Base-by-base conservation (phyloP, 2,888 invertebrate genomes). In the Pharmacophagus antenor region DNA sequence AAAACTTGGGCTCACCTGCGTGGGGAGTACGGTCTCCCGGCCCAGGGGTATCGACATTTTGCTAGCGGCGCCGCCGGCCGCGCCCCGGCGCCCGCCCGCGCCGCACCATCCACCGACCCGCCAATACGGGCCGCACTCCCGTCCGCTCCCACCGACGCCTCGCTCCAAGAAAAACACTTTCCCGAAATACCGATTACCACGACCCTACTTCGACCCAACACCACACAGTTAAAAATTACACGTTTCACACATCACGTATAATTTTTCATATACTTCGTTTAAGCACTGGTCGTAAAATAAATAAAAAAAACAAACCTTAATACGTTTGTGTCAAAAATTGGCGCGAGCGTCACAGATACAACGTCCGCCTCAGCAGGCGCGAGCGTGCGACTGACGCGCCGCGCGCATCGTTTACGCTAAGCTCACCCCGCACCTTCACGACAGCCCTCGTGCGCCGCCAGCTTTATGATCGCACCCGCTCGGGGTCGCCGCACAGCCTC, bases 21-120 rank as follows among this genome's bases (percentile, higher is more conserved):
- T 82, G 72, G 90, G 86, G 77, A 90, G 85, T 71, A 85, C 86
- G 66, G 88, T 86, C 75, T 91, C 91, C 87, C 91, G 84, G 82
- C 81, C 82, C 73, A 88, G 82, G 84, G 91, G 89, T 89, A 91
- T 90, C 85, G 91, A 90, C 90, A 91, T 91, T 86, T 88, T 80
- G 84, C 85, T 76, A 87, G 84, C 85, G 88, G 85, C 87, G 88
- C 84, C 86, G 85, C 87, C 85, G 87, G 88, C 88, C 88, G 86
- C 88, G 79, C 88, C 88, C 88, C 88, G 88, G 88, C 88, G 85
- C 83, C 85, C 85, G 80, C 83, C 77, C 85, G 79, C 82, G 82
- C 79, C 82, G 79, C 82, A 82, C 86, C 88, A 88, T 88, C 88
- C 87, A 86, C 84, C 86, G 70, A 81, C 73, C 77, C 79, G 74